A percentile compares a stretch with the other conserved stretches of the same genome.
Conservation (phyloP, 2,113 vertebrate species). For the Actenoides hombroni region DNA sequence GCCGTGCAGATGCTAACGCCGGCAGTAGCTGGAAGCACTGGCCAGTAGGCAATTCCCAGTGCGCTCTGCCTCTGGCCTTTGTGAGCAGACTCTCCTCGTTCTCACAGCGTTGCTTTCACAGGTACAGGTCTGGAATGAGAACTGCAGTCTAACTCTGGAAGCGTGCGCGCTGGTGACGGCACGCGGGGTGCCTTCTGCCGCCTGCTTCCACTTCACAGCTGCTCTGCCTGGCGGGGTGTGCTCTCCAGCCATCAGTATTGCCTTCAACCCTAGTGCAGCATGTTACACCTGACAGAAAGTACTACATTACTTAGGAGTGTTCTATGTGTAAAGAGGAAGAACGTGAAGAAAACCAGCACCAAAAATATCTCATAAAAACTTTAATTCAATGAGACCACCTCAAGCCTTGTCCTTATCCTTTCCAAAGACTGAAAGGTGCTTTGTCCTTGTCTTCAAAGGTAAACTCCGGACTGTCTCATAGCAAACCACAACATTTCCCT, state of each 20-base stretch:
- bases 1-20: neutral
- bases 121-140: neutral
- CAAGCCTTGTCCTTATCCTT: neutral
- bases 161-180: neutral
- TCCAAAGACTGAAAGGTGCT: neutral
- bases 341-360: neutral
- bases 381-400: neutral
- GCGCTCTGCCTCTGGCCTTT: neutral
- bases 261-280: neutral
- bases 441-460: conserved; percentile 19
- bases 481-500: neutral
- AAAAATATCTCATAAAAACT: conserved; percentile 1
- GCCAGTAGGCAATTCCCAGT: neutral
- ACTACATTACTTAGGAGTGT: neutral
- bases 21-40: neutral
- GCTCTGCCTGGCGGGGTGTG: neutral
- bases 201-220: neutral
- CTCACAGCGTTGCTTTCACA: neutral
- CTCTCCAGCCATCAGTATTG: neutral
- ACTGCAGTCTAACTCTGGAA: neutral
- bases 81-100: neutral
- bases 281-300: neutral
- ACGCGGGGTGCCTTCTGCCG: neutral
- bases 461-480: neutral
- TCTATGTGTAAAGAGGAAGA: neutral